Evolutionary conservation across 2,888 invertebrate genomes (phyloP).

Genomic region (Drosophila affinis): DNA sequence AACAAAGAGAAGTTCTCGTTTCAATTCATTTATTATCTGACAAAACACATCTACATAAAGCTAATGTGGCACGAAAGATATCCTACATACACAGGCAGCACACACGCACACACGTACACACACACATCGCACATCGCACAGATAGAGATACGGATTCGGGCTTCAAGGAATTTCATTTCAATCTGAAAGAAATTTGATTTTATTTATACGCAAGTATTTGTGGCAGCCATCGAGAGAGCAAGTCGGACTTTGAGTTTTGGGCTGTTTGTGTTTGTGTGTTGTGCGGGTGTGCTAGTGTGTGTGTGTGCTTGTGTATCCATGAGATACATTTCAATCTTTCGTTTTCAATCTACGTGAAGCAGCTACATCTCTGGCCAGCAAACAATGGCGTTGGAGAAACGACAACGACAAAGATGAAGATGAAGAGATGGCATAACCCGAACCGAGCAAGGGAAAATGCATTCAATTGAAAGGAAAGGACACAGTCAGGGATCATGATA

Average conservation of each 20-base stretch:
- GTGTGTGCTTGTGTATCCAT: conserved; percentile 18
- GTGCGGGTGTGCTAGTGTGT: conserved; percentile 1
- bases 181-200: conserved; percentile 55
- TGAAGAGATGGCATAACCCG: conserved; percentile 25
- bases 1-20: conserved; percentile 40
- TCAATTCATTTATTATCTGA: conserved; percentile 46
- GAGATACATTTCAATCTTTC: conserved; percentile 75
- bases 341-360: conserved; percentile 62
- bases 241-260: conserved; percentile 10
- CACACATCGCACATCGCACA: conserved; percentile 9
- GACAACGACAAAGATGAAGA: conserved; percentile 19
- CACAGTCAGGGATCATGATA: conserved; percentile 65
- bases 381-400: conserved; percentile 28
- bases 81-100: conserved; percentile 29
- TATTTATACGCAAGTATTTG: conserved; percentile 32
- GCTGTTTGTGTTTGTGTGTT: not conserved
- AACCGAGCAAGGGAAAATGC: conserved; percentile 51
- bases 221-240: conserved; percentile 33
- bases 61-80: conserved; percentile 61
- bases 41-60: conserved; percentile 53
- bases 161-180: conserved; percentile 60
- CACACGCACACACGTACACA: conserved; percentile 5
- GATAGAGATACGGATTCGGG: conserved; percentile 26
- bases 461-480: conserved; percentile 75
- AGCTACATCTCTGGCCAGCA: conserved; percentile 36